Evolutionary conservation across 2,113 vertebrate species (phyloP).

Genomic region (Sylvietta virens): DNA sequence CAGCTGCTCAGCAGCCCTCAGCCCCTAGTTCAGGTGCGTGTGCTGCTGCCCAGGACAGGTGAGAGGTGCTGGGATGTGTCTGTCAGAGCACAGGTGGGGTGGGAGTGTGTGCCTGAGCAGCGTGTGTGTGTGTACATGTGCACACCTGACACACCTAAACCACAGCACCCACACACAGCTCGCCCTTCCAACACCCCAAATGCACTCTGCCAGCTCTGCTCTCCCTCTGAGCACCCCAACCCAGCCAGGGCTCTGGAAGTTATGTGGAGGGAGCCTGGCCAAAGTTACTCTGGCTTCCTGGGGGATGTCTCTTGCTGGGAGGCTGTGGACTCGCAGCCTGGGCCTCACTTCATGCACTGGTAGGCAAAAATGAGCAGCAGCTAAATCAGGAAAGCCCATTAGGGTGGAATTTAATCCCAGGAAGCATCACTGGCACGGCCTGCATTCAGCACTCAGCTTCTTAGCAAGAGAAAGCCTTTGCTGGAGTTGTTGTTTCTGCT

Average conservation of each 20-base stretch:
- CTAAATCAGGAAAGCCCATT: conserved; percentile 52
- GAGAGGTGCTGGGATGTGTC: not conserved
- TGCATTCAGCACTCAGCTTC: not conserved
- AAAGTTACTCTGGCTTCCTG: not conserved
- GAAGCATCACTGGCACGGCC: not conserved
- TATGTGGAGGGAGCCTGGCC: not conserved
- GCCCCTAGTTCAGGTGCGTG: not conserved
- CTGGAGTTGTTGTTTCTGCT: not conserved
- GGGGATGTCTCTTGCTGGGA: not conserved
- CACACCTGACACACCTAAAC: not conserved
- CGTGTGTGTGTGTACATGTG: not conserved
- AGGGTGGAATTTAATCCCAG: conserved; percentile 22
- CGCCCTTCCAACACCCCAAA: not conserved
- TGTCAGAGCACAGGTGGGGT: not conserved
- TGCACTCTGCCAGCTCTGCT: not conserved
- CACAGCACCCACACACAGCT: not conserved
- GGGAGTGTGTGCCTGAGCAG: rapidly evolving
- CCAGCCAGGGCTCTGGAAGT: not conserved
- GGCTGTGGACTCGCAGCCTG: not conserved
- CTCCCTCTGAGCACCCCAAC: not conserved
- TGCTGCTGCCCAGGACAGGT: not conserved
- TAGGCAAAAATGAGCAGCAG: not conserved
- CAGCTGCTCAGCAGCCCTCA: rapidly evolving
- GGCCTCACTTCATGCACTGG: not conserved
- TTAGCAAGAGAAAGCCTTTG: not conserved